phyloP scores from a whole-genome alignment of 1,140 invertebrate species.

The Diplogasteroides magnus region DNA sequence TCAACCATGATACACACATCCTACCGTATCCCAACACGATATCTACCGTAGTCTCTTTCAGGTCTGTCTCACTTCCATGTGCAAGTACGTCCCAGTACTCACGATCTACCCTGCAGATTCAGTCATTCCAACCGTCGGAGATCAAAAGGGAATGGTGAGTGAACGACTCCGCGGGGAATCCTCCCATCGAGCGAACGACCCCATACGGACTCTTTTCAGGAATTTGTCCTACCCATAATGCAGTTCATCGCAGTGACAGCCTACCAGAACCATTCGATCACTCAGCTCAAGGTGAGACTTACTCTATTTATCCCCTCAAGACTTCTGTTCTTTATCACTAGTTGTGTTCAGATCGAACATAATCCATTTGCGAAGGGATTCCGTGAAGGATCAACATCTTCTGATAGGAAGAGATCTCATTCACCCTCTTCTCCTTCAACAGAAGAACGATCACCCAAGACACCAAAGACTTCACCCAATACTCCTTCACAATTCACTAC shows the following conservation, averaged over 20 bases:
- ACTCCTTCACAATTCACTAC: background rate
- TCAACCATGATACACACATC: no score
- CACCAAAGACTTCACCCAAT: background rate
- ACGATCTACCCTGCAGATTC: conserved; percentile 4
- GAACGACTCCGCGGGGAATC: no score
- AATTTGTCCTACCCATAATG: conserved; percentile 17
- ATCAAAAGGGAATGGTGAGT: background rate
- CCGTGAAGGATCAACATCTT: conserved; percentile 29
- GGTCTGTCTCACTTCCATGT: conserved; percentile 30
- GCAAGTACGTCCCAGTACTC: conserved; percentile 35
- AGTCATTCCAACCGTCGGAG: background rate
- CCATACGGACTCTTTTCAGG: background rate
- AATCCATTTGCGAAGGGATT: conserved; percentile 38
- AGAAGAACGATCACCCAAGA: no score
- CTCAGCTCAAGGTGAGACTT: conserved; percentile 15
- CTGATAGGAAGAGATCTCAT: background rate
- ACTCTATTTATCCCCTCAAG: no score
- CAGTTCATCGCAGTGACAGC: conserved; percentile 37
- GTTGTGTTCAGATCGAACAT: background rate
- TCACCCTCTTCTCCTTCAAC: background rate
- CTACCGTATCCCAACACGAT: no score
- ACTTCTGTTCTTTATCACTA: no score
- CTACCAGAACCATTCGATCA: conserved; percentile 29
- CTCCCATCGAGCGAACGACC: background rate
- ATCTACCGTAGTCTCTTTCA: no score